These are phyloP conservation scores for Heliopora coerulea DNA, from an alignment of 92 coral and sea anemone genomes.

Conservation along the genomic window DNA sequence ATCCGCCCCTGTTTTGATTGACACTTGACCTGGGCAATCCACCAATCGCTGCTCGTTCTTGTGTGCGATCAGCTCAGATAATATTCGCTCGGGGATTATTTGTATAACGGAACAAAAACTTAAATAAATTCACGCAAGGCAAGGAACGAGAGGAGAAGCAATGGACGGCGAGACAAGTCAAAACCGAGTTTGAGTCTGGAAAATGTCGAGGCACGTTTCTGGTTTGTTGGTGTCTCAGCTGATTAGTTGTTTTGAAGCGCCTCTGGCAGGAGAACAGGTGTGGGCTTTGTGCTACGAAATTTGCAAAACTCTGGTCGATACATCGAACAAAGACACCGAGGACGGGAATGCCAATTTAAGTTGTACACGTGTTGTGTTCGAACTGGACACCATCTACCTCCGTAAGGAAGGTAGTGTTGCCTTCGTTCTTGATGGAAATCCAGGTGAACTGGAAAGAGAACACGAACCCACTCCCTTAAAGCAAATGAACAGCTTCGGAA, in stretches of 20 bases:
- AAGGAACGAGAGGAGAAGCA: background rate
- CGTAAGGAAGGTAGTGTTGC: conserved; percentile 22
- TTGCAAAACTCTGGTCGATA: conserved; percentile 6
- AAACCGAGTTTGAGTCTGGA: background rate
- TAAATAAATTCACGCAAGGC: background rate
- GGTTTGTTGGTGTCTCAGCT: conserved; percentile 32
- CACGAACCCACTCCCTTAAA: background rate
- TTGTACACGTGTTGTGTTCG: conserved; percentile 3
- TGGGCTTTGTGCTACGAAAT: conserved; percentile 37
- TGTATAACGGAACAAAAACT: background rate
- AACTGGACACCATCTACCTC: conserved; percentile 23
- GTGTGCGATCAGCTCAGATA: too few relatives aligned
- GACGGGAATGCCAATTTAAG: background rate
- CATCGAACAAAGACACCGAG: background rate
- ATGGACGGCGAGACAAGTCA: background rate
- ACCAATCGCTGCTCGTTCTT: too few relatives aligned
- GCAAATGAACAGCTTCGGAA: conserved; percentile 20
- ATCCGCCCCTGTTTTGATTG: too few relatives aligned
- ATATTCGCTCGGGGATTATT: background rate
- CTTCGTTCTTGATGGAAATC: conserved; percentile 11
- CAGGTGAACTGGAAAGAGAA: background rate
- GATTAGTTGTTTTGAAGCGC: conserved; percentile 15
- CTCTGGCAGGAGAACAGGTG: conserved; percentile 29
- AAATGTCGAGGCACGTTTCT: conserved; percentile 5
- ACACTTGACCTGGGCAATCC: too few relatives aligned